A percentile compares a stretch with the other conserved stretches of the same genome.
phyloP scores from a whole-genome alignment of 2,888 invertebrate genomes.

The Eucera pruinosa region DNA sequence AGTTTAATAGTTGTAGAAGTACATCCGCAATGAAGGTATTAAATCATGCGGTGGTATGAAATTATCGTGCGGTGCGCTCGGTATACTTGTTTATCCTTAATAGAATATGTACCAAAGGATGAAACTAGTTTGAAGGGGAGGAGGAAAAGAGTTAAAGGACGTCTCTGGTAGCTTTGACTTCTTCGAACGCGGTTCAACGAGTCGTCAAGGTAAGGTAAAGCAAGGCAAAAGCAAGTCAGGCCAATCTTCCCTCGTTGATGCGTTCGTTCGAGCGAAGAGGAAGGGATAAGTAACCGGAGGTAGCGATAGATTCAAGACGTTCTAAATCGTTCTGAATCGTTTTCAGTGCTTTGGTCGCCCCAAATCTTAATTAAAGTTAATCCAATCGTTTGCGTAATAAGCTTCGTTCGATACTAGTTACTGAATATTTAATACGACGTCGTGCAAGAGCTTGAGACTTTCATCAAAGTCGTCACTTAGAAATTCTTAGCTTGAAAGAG shows the following conservation, averaged over 20 bases:
- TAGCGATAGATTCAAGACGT: conserved; percentile 33
- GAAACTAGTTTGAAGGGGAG: conserved; percentile 36
- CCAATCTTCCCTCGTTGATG: conserved; percentile 69
- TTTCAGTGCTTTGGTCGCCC: background rate
- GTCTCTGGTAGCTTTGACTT: conserved; percentile 60
- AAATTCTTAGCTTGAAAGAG: no score
- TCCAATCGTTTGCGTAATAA: background rate
- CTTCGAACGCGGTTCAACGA: conserved; percentile 62
- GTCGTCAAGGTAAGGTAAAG: conserved; percentile 52
- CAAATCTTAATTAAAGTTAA: background rate
- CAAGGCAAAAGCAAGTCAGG: conserved; percentile 54
- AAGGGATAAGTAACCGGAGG: conserved; percentile 65
- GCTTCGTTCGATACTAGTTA: no score
- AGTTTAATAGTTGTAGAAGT: no score
- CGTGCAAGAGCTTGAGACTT: background rate
- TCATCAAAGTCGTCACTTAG: background rate
- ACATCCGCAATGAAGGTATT: conserved; percentile 1
- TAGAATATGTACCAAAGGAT: conserved; percentile 1
- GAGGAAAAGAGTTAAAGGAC: conserved; percentile 48
- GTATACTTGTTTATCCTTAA: background rate
- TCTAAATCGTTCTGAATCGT: background rate
- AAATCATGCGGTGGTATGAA: conserved; percentile 19
- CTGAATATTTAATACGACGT: no score
- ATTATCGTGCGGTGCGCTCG: conserved; percentile 18
- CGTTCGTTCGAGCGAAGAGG: conserved; percentile 57